phyloP scores from a whole-genome alignment of 2,888 invertebrate species.

The Rhyacophila evoluta region DNA sequence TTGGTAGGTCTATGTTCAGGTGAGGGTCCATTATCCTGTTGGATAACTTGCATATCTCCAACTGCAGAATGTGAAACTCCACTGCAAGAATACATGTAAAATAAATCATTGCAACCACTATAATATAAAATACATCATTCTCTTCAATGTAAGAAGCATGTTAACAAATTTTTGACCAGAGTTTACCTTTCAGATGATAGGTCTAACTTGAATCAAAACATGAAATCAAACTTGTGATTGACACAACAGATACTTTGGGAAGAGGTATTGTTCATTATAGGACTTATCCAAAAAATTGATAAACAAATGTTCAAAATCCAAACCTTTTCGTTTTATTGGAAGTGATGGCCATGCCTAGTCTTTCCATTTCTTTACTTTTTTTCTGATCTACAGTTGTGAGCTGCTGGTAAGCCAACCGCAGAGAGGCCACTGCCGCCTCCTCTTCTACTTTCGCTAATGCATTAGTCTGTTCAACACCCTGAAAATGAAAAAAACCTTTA shows the following conservation, averaged over 20 bases:
- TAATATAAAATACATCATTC: no score
- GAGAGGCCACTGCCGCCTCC: constrained; percentile 76
- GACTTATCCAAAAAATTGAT: no score
- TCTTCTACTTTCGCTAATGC: constrained; percentile 71
- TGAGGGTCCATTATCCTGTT: constrained; percentile 79
- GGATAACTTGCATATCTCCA: constrained; percentile 91
- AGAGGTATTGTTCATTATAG: no score
- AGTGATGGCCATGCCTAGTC: constrained; percentile 91
- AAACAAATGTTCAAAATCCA: constrained; percentile 27
- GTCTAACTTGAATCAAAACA: no score
- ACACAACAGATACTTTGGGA: no score
- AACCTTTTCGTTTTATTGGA: constrained; percentile 45
- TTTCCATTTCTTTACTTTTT: constrained; percentile 89
- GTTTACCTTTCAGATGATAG: no score
- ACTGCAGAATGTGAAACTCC: constrained; percentile 88
- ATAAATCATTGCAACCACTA: no score
- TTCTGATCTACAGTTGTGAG: constrained; percentile 76
- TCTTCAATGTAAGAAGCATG: no score
- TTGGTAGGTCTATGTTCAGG: constrained; percentile 63
- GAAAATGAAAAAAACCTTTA: neutral
- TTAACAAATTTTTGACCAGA: no score
- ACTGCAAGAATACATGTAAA: constrained; percentile 63
- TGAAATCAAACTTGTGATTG: no score
- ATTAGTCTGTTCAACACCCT: constrained; percentile 57
- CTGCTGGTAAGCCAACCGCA: constrained; percentile 84